A percentile compares a stretch with the other conserved stretches of the same genome.
Evolutionary conservation across 2,888 invertebrate genomes (phyloP).

Genomic region (Idaea biselata): DNA sequence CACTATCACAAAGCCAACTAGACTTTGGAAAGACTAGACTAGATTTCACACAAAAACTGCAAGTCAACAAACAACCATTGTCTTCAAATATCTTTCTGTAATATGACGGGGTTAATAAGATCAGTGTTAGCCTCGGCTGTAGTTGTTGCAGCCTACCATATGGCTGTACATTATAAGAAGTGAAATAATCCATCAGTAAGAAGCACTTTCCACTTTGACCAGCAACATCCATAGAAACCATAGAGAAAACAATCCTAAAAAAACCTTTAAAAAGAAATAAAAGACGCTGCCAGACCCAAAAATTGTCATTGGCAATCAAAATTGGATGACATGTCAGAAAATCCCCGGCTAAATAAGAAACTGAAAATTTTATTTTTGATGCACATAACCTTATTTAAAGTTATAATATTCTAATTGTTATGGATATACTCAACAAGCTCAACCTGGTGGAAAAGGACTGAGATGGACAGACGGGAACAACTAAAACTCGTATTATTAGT

Average conservation of each 20-base stretch:
- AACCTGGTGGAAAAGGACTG: constrained; percentile 15
- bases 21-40: constrained; percentile 1
- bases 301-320: constrained; percentile 12
- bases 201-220: not conserved
- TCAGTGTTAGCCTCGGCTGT: constrained; percentile 39
- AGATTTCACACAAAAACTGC: constrained; percentile 10
- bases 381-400: not conserved
- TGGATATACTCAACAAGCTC: constrained; percentile 33
- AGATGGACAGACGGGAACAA: constrained; percentile 60
- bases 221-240: not conserved
- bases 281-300: not conserved
- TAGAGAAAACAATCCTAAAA: not conserved
- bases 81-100: constrained; percentile 10
- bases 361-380: not conserved
- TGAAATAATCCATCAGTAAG: constrained; percentile 6
- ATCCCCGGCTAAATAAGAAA: not conserved
- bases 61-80: constrained; percentile 2
- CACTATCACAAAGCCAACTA: constrained; percentile 8
- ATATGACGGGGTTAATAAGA: constrained; percentile 42
- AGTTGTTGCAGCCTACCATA: constrained; percentile 44
- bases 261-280: not conserved
- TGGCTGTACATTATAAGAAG: constrained; percentile 32
- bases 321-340: constrained; percentile 5
- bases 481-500: constrained; percentile 53
- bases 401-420: constrained; percentile 28